Evolutionary conservation across 2,797 vertebrate species (phyloP).

Genomic region (Danio aesculapii): DNA sequence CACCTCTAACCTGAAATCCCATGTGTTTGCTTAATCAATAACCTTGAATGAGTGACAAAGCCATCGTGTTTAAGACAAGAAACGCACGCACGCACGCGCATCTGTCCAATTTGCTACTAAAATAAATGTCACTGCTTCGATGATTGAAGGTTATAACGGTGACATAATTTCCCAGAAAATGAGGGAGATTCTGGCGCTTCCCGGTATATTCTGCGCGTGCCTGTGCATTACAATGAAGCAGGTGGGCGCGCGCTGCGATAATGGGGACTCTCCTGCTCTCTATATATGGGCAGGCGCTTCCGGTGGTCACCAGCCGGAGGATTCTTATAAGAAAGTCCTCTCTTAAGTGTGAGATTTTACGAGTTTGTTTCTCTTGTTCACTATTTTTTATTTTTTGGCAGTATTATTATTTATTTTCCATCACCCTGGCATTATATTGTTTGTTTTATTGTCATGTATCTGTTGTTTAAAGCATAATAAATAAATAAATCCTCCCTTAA

Average conservation of each 20-base stretch:
- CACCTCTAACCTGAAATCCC: background rate
- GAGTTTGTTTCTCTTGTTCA: too few relatives aligned
- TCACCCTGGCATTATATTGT: too few relatives aligned
- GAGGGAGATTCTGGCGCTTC: slow-evolving; percentile 68
- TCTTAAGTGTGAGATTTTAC: too few relatives aligned
- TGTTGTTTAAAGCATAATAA: too few relatives aligned
- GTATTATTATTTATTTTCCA: too few relatives aligned
- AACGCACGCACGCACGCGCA: background rate
- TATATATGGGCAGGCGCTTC: slow-evolving; percentile 75
- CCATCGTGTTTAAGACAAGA: background rate
- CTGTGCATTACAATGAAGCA: slow-evolving; percentile 58
- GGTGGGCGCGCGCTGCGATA: slow-evolving; percentile 63
- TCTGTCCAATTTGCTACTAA: background rate
- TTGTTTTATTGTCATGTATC: too few relatives aligned
- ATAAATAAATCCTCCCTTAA: too few relatives aligned
- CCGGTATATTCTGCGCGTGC: slow-evolving; percentile 61
- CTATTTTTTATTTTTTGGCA: too few relatives aligned
- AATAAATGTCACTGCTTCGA: background rate
- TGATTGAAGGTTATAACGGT: slow-evolving; percentile 27
- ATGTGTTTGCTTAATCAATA: background rate
- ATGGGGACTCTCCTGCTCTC: slow-evolving; percentile 64
- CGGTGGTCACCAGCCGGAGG: slow-evolving; percentile 53
- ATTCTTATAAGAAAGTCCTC: background rate
- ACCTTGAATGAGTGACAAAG: slow-evolving; percentile 5
- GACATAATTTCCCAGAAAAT: slow-evolving; percentile 57